Evolutionary conservation across 2,888 invertebrate species (phyloP).

Genomic region (Mythimna albipuncta): DNA sequence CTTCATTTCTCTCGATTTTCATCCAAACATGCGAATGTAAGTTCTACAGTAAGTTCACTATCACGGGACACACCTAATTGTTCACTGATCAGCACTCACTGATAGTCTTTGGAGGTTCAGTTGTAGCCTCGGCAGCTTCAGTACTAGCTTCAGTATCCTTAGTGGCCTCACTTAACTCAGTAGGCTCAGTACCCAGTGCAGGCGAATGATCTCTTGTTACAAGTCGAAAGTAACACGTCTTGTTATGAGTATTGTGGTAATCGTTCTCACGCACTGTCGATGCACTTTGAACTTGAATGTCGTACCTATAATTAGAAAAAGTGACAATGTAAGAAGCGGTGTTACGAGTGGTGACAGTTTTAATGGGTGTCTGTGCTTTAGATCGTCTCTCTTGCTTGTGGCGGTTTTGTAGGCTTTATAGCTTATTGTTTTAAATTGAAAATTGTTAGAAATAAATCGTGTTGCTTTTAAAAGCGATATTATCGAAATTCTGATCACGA

Average conservation of each 20-base stretch:
- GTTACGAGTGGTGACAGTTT: conserved; percentile 8
- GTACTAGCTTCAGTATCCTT: background rate
- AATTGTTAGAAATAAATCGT: too few species aligned
- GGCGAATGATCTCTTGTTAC: conserved; percentile 37
- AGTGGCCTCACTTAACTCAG: conserved; percentile 5
- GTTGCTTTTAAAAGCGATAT: too few species aligned
- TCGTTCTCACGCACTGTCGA: conserved; percentile 71
- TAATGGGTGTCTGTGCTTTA: background rate
- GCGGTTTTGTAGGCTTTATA: background rate
- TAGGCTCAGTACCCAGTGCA: conserved; percentile 13
- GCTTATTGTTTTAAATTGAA: background rate
- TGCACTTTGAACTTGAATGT: conserved; percentile 73
- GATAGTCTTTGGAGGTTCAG: conserved; percentile 1
- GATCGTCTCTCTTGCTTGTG: conserved; percentile 1
- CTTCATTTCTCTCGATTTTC: conserved; percentile 81
- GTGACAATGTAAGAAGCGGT: conserved; percentile 32
- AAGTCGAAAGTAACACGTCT: conserved; percentile 66
- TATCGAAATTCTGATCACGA: background rate
- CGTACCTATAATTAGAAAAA: conserved; percentile 65
- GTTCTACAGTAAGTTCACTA: conserved; percentile 53
- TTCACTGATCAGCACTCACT: conserved; percentile 58
- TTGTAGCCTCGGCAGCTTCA: background rate
- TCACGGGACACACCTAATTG: conserved; percentile 48
- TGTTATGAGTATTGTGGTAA: conserved; percentile 66
- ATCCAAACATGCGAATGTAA: conserved; percentile 61